Evolutionary conservation across 2,888 invertebrate genomes (phyloP).

Genomic region (Choreutis nemorana): DNA sequence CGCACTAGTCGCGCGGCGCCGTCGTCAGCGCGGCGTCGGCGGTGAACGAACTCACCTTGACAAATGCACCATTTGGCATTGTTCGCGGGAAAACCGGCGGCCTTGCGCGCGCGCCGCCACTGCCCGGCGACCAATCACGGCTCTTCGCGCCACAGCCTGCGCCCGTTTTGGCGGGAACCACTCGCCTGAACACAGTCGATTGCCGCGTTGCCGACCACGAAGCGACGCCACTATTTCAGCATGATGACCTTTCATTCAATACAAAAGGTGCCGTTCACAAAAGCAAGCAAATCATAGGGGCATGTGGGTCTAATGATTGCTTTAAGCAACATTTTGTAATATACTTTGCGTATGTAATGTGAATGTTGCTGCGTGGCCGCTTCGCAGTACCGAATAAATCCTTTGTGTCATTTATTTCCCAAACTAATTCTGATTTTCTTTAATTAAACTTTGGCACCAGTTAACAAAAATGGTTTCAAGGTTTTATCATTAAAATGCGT

Average conservation of each 20-base stretch:
- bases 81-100: conserved; percentile 67
- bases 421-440: neutral
- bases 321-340: conserved; percentile 6
- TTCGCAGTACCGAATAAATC: conserved; percentile 3
- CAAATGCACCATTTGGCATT: conserved; percentile 68
- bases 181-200: conserved; percentile 27
- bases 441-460: neutral
- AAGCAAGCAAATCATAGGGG: conserved; percentile 4
- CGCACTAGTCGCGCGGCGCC: conserved; percentile 32
- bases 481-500: conserved; percentile 9
- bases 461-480: conserved; percentile 1
- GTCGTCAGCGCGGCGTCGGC: conserved; percentile 40
- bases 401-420: conserved; percentile 2
- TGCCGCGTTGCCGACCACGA: conserved; percentile 22
- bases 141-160: conserved; percentile 63
- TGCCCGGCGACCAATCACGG: conserved; percentile 43
- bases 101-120: conserved; percentile 57
- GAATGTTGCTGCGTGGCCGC: neutral
- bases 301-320: conserved; percentile 6
- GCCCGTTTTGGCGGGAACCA: conserved; percentile 52
- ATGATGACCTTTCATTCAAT: conserved; percentile 19
- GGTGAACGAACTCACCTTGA: conserved; percentile 68
- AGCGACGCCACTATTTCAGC: conserved; percentile 23
- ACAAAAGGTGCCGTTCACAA: too few species aligned
- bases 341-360: conserved; percentile 1